Evolutionary conservation across 1,140 invertebrate species (phyloP).

Genomic region (Reticulitermes speratus): DNA sequence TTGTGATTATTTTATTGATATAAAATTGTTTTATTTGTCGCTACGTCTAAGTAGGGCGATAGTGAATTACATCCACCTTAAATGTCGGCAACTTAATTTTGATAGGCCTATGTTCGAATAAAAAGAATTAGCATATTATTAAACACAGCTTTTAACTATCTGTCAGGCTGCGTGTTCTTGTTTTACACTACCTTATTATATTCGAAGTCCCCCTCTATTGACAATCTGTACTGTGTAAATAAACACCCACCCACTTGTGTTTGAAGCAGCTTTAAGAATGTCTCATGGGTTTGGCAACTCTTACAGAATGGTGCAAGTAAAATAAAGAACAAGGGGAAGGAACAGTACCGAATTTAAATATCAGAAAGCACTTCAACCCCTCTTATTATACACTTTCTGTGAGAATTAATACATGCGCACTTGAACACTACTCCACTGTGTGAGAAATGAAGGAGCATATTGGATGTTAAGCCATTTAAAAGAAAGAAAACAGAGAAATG

Average conservation of each 20-base stretch:
- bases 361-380: background rate
- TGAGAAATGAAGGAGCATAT: slow-evolving; percentile 18
- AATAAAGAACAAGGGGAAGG: background rate
- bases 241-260: background rate
- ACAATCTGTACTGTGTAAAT: background rate
- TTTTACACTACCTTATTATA: too few species aligned
- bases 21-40: too few species aligned
- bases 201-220: too few species aligned
- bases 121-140: too few species aligned
- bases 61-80: too few species aligned
- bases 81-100: too few species aligned
- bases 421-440: background rate
- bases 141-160: too few species aligned
- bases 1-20: too few species aligned
- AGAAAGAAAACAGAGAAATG: slow-evolving; percentile 25
- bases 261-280: background rate
- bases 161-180: too few species aligned
- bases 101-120: too few species aligned
- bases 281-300: background rate
- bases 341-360: background rate
- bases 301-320: too few species aligned
- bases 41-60: too few species aligned
- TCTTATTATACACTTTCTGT: background rate
- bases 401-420: background rate
- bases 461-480: slow-evolving; percentile 28